A percentile compares a stretch with the other conserved stretches of the same genome.
phyloP scores from a whole-genome alignment of 1,140 invertebrate species.

The Cydia amplana region DNA sequence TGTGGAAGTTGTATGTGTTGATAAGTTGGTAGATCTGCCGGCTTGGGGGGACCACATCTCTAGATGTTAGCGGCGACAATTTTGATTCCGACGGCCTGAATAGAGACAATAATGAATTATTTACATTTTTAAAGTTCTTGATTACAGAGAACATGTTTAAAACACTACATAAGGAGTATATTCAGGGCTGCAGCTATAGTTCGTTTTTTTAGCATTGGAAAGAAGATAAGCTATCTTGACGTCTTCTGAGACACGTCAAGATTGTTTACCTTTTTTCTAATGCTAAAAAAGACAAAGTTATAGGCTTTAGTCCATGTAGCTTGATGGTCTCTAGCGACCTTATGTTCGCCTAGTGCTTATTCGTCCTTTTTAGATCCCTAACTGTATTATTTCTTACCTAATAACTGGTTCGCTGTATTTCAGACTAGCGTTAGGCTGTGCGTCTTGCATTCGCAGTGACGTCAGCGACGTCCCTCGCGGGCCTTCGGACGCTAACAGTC shows the following conservation, averaged over 20 bases:
- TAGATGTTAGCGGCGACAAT: constrained; percentile 85
- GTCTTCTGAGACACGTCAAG: too few relatives aligned
- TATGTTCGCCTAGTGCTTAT: constrained; percentile 95
- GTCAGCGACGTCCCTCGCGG: constrained; percentile 87
- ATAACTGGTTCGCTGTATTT: constrained; percentile 90
- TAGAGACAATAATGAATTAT: constrained; percentile 36
- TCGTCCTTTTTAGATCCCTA: too few relatives aligned
- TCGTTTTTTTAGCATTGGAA: too few relatives aligned
- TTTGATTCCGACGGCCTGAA: constrained; percentile 89
- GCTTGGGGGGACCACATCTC: constrained; percentile 92
- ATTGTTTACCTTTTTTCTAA: too few relatives aligned
- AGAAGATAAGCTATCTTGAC: too few relatives aligned
- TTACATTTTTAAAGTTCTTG: too few relatives aligned
- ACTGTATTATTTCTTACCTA: constrained; percentile 77
- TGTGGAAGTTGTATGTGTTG: constrained; percentile 91
- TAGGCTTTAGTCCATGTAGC: constrained; percentile 91
- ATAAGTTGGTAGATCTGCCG: constrained; percentile 94
- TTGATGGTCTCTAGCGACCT: constrained; percentile 85
- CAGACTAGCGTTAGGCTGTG: constrained; percentile 86
- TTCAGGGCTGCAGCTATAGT: too few relatives aligned
- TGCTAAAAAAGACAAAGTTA: too few relatives aligned
- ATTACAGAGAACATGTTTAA: too few relatives aligned
- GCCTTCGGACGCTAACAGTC: constrained; percentile 88
- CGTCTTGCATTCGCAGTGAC: constrained; percentile 88
- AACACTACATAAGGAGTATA: too few relatives aligned